A percentile compares a stretch with the other conserved stretches of the same genome.
phyloP scores from a whole-genome alignment of 2,888 invertebrate genomes.

The Dolichopus griseipennis region DNA sequence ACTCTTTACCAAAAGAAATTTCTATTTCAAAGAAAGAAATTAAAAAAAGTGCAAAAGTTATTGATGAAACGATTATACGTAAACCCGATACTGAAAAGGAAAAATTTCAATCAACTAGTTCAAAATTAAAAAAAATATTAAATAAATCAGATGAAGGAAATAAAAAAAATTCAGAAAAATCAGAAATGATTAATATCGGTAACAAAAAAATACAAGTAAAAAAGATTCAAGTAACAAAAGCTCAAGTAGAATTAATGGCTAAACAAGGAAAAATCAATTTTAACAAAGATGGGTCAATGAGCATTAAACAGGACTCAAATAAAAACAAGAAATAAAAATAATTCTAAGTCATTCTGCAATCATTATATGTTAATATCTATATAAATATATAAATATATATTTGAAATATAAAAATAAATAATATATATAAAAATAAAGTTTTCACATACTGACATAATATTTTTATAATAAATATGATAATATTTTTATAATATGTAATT shows the following conservation, averaged over 20 bases:
- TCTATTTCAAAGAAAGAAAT: constrained; percentile 20
- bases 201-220: constrained; percentile 56
- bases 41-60: constrained; percentile 14
- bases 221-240: constrained; percentile 58
- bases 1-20: constrained; percentile 16
- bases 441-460: too few species aligned
- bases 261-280: constrained; percentile 57
- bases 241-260: constrained; percentile 57
- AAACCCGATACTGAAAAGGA: constrained; percentile 18
- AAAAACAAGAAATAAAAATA: neutral
- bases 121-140: constrained; percentile 18
- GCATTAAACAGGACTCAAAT: constrained; percentile 23
- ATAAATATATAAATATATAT: too few species aligned
- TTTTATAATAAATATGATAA: too few species aligned
- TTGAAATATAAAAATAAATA: too few species aligned
- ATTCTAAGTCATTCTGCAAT: too few species aligned
- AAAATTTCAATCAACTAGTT: neutral
- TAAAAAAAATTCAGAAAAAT: neutral
- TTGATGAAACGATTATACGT: constrained; percentile 11
- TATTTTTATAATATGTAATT: too few species aligned
- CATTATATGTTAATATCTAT: too few species aligned
- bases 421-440: too few species aligned
- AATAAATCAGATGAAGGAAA: neutral
- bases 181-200: constrained; percentile 32
- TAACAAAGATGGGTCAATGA: constrained; percentile 43